phyloP scores from a whole-genome alignment of 2,888 invertebrate species.

The Limnephilus lunatus region DNA sequence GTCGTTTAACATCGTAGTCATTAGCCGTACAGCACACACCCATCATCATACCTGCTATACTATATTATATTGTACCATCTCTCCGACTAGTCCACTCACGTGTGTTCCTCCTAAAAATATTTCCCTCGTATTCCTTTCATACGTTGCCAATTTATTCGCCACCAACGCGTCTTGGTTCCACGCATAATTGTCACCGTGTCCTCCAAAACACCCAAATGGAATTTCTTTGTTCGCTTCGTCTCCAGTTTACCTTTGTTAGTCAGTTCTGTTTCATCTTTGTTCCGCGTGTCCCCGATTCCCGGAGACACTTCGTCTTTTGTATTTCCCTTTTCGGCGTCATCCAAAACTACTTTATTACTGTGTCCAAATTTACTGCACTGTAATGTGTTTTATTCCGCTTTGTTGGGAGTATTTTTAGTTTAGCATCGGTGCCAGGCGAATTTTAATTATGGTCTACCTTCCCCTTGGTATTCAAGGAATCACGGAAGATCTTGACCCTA shows the following conservation, averaged over 20 bases:
- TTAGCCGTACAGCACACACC: constrained; percentile 28
- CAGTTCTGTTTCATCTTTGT: constrained; percentile 27
- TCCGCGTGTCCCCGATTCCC: constrained; percentile 30
- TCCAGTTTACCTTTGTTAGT: constrained; percentile 27
- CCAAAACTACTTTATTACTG: background rate
- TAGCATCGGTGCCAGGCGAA: background rate
- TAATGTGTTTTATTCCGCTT: constrained; percentile 33
- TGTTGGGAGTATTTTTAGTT: constrained; percentile 26
- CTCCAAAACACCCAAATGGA: background rate
- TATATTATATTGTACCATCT: background rate
- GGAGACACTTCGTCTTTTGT: constrained; percentile 21
- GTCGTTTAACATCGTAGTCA: constrained; percentile 13
- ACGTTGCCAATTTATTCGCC: constrained; percentile 46
- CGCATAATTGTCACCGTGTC: constrained; percentile 20
- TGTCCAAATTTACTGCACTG: constrained; percentile 15
- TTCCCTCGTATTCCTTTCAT: constrained; percentile 38
- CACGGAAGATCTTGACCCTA: background rate
- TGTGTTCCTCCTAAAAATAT: constrained; percentile 23
- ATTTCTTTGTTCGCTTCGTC: constrained; percentile 39
- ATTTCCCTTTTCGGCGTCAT: background rate
- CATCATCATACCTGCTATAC: background rate
- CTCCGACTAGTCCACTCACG: background rate
- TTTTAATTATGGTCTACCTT: background rate
- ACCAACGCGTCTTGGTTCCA: constrained; percentile 16
- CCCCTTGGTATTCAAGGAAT: background rate